Conservation (phyloP, 2,888 invertebrate genomes). For the Leptopilina myrica region DNA sequence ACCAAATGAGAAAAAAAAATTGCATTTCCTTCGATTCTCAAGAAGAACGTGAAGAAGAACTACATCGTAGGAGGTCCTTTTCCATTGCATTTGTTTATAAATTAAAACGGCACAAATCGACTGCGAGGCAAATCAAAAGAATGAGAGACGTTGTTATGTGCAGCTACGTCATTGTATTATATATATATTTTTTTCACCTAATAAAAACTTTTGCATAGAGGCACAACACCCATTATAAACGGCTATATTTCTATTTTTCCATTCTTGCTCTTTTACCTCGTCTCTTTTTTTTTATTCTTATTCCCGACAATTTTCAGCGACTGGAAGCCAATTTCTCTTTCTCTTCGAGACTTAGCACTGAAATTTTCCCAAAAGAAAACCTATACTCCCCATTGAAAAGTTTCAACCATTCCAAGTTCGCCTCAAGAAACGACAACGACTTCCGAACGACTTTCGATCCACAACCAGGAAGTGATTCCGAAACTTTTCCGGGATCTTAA, state of each 20-base stretch:
- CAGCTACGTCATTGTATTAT: conserved; percentile 32
- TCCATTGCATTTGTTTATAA: background rate
- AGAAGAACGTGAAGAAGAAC: background rate
- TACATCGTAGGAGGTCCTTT: background rate
- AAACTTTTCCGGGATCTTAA: conserved; percentile 51
- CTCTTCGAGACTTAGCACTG: conserved; percentile 39
- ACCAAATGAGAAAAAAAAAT: conserved; percentile 1
- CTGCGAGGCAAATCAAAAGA: background rate
- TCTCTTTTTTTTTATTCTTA: background rate
- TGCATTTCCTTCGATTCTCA: background rate
- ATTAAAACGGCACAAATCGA: background rate
- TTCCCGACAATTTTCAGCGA: background rate
- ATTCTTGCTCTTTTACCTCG: background rate
- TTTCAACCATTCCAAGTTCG: conserved; percentile 52
- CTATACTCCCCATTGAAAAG: conserved; percentile 41
- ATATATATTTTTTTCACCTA: conserved; percentile 29
- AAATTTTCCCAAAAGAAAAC: conserved; percentile 25
- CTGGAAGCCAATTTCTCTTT: conserved; percentile 37
- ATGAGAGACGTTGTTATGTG: background rate
- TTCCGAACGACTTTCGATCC: conserved; percentile 54
- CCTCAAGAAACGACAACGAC: conserved; percentile 58
- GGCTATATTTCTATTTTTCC: background rate
- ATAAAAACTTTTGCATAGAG: conserved; percentile 42
- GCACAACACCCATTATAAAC: conserved; percentile 22
- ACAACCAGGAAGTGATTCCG: conserved; percentile 48